Base-by-base conservation (phyloP, 2,113 vertebrate genomes). In the Nesospiza acunhae region DNA sequence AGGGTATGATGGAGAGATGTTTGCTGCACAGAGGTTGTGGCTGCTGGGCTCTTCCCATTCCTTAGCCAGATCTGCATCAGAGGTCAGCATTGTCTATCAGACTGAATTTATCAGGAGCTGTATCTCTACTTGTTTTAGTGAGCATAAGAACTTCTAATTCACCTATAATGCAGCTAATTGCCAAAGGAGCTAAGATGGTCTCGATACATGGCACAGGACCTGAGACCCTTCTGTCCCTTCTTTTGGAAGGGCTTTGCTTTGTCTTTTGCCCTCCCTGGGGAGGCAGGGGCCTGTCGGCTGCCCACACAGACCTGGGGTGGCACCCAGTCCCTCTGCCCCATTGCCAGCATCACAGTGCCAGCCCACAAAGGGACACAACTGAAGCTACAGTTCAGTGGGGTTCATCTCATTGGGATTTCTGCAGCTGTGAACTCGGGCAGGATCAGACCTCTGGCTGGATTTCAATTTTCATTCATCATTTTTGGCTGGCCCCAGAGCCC, bases 171-270 rank as follows among this genome's bases (percentile, higher is more conserved):
- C 13, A 5, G 44, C 27, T 35, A 72, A n/a, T 63, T 67, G 27
- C 18, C 41, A 75, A 33, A 64, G 41, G 23, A 87, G 20, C 13
- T 68, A 1, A 5, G 10, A 7, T 82, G 52, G 33, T 72, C 44
- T 89, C 3, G 0, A 18, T 16, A 4, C 0, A 0, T 1, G 9
- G 37, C 16, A 5, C 2, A 0, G 63, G 55, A 58, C 30, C 11
- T 19, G 46, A 76, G 19, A 21, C 16, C 19, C 30, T 33, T 70
- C 67, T 83, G 62, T 35, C 9, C 24, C 2, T 27, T 24, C 6
- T 69, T 93, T 63, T 50, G 63, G 63, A 79, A 83, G n/a, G 67
- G 21, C 3, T 78, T 60, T 74, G 22, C 17, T 44, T 75, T 90
- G 78, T 19, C 16, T 91, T 73, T 82, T 66, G 23, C 50, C 21